These are phyloP conservation scores for Dascillus cervinus DNA, from an alignment of 2,888 invertebrate genomes.

Conservation along the genomic window DNA sequence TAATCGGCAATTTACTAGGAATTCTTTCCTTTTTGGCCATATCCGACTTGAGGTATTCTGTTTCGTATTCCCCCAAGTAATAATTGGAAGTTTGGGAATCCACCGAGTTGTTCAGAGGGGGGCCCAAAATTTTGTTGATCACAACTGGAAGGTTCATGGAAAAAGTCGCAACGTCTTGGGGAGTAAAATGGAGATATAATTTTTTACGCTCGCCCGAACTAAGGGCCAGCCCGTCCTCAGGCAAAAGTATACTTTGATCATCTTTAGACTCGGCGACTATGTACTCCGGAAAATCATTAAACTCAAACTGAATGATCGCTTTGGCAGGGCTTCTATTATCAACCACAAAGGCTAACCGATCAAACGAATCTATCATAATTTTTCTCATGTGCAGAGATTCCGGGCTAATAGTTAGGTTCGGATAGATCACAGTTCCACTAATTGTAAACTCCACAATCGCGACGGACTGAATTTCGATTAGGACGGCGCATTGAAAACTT, in stretches of 20 bases:
- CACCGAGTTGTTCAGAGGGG: conserved; percentile 38
- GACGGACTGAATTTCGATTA: conserved; percentile 30
- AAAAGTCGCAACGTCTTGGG: conserved; percentile 44
- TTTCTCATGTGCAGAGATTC: conserved; percentile 45
- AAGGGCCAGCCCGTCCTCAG: conserved; percentile 18
- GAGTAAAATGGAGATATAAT: conserved; percentile 40
- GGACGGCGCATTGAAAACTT: conserved; percentile 12
- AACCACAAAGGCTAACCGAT: conserved; percentile 27
- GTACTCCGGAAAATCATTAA: conserved; percentile 37
- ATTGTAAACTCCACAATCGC: conserved; percentile 43
- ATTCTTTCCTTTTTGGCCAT: neutral
- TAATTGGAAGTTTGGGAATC: conserved; percentile 17
- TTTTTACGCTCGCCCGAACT: conserved; percentile 25
- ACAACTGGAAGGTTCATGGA: conserved; percentile 52
- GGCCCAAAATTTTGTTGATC: conserved; percentile 52
- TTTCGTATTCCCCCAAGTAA: conserved; percentile 16
- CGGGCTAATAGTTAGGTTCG: conserved; percentile 46
- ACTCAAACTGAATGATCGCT: conserved; percentile 27
- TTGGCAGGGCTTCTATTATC: conserved; percentile 30
- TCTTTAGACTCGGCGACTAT: conserved; percentile 25
- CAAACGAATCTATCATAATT: conserved; percentile 34
- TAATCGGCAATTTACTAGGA: conserved; percentile 12
- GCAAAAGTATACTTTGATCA: conserved; percentile 3
- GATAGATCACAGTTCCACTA: conserved; percentile 46
- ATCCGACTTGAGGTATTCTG: neutral